Conservation (phyloP, 2,888 invertebrate genomes). For the Calameuta filiformis region DNA sequence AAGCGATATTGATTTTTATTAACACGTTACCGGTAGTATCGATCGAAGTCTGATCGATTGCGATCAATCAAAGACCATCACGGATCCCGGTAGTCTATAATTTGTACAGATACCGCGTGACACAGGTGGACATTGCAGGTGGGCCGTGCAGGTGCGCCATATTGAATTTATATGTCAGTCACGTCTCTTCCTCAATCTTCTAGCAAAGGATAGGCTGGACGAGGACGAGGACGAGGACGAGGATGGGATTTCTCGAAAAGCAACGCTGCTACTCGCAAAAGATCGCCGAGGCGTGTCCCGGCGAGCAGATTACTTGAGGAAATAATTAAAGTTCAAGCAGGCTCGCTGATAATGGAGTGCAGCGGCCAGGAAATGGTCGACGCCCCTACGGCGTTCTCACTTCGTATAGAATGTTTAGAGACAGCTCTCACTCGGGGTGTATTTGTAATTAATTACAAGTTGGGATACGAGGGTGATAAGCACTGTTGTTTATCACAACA, state of each 20-base stretch:
- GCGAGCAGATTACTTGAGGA: not conserved
- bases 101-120: not conserved
- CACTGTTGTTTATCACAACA: not conserved
- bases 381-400: not conserved
- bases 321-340: not conserved
- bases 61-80: not conserved
- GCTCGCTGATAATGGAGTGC: not conserved
- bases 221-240: not conserved
- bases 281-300: not conserved
- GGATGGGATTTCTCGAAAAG: not conserved
- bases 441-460: not conserved
- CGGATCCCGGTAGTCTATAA: not conserved
- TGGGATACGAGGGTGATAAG: not conserved
- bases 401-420: not conserved
- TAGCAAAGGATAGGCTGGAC: not conserved
- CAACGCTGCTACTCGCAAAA: not conserved
- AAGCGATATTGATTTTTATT: not conserved
- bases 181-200: not conserved
- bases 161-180: not conserved
- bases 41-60: not conserved
- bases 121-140: not conserved
- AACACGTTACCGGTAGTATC: not conserved
- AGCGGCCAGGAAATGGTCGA: not conserved
- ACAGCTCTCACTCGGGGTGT: not conserved
- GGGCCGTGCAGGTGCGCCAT: not conserved